These are phyloP conservation scores for Paedocypris sp. DNA, from an alignment of 2,113 vertebrate genomes.

Conservation along the genomic window DNA sequence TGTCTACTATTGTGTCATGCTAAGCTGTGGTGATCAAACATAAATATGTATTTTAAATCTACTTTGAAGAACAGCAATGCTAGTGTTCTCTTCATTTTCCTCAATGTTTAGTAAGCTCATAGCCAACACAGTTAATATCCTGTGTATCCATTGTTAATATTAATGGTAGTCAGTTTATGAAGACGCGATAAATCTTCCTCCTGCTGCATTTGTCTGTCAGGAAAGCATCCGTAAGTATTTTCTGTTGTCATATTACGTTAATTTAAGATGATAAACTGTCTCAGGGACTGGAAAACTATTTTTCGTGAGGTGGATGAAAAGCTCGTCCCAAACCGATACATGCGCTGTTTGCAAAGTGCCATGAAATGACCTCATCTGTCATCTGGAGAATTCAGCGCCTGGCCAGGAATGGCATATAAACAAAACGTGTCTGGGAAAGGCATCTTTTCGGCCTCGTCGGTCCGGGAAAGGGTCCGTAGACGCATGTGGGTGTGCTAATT, in stretches of 20 bases:
- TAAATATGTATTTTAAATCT: too few species aligned
- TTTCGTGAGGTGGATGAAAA: not conserved
- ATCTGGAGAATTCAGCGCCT: not conserved
- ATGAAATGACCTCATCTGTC: conserved; percentile 11
- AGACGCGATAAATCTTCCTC: not conserved
- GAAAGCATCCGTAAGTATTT: not conserved
- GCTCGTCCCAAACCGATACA: not conserved
- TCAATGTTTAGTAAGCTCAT: too few species aligned
- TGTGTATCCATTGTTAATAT: too few species aligned
- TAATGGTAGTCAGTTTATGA: not conserved
- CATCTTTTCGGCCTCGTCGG: not conserved
- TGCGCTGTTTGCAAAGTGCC: not conserved
- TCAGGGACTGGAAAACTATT: not conserved
- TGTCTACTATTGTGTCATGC: too few species aligned
- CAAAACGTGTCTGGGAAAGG: conserved; percentile 6
- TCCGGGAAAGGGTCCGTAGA: not conserved
- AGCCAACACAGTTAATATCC: too few species aligned
- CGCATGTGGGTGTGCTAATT: conserved; percentile 26
- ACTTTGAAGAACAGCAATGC: too few species aligned
- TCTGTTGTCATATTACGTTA: not conserved
- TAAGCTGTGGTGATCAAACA: too few species aligned
- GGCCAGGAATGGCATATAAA: not conserved
- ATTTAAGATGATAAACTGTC: not conserved
- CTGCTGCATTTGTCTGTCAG: not conserved
- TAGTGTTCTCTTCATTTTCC: too few species aligned